These are phyloP conservation scores for Drosophila athabasca DNA, from an alignment of 1,140 invertebrate genomes.

Conservation along the genomic window DNA sequence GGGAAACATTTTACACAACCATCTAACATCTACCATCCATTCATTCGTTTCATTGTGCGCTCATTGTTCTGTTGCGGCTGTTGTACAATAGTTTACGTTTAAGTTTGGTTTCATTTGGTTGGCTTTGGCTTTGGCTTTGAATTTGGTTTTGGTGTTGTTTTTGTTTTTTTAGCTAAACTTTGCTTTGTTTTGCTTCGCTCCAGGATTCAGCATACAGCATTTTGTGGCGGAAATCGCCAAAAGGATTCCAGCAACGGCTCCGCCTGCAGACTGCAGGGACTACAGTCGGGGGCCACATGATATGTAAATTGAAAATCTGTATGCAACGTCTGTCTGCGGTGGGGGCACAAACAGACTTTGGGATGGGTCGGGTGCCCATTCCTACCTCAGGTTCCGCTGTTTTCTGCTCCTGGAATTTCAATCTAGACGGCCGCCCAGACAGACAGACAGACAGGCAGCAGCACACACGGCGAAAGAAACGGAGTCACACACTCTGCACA, in stretches of 20 bases:
- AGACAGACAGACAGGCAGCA: constrained; percentile 11
- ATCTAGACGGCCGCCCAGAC: constrained; percentile 31
- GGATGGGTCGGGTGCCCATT: not conserved
- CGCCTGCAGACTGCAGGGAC: constrained; percentile 12
- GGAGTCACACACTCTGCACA: constrained; percentile 6
- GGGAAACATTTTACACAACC: no score
- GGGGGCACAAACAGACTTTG: not conserved
- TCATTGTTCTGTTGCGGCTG: constrained; percentile 24
- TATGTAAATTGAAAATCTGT: constrained; percentile 71
- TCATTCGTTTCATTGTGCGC: constrained; percentile 56
- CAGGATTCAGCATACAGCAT: not conserved
- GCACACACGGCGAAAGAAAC: not conserved
- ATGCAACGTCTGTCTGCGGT: constrained; percentile 39
- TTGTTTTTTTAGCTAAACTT: constrained; percentile 18
- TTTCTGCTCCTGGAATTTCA: constrained; percentile 36
- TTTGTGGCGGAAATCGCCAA: constrained; percentile 65
- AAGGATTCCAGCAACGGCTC: constrained; percentile 24
- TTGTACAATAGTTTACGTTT: constrained; percentile 14
- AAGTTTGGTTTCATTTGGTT: constrained; percentile 16
- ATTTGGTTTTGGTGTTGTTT: no score
- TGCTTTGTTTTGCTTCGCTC: constrained; percentile 45
- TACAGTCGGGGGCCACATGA: constrained; percentile 32
- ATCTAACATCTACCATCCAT: constrained; percentile 9
- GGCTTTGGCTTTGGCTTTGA: not conserved
- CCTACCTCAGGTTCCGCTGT: constrained; percentile 20